Percentiles rank a stretch among this genome's conserved stretches.
Conservation (phyloP, 2,113 vertebrate genomes). For the Lagopus muta region DNA sequence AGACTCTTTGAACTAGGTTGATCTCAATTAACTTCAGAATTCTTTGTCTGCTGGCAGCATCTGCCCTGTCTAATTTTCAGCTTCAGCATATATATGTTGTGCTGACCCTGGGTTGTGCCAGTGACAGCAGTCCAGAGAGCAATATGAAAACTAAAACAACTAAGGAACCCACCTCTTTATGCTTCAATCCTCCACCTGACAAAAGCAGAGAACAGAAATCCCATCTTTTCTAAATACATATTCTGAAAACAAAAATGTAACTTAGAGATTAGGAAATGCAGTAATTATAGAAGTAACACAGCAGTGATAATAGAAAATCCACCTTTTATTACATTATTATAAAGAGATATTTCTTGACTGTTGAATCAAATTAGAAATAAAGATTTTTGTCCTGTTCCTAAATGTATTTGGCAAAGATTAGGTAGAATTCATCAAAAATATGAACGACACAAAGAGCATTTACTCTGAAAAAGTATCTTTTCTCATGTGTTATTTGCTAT, state of each 20-base stretch:
- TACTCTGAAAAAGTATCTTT: background rate
- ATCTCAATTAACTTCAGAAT: background rate
- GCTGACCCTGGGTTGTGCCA: background rate
- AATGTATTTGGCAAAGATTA: background rate
- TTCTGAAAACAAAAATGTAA: background rate
- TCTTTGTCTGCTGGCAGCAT: background rate
- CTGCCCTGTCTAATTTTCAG: background rate
- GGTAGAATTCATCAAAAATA: background rate
- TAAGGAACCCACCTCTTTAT: background rate
- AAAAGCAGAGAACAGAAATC: background rate
- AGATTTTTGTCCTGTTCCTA: background rate
- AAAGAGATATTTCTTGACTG: background rate
- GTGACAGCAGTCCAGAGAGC: background rate
- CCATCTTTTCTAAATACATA: background rate
- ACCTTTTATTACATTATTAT: background rate
- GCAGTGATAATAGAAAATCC: background rate
- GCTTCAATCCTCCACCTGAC: background rate
- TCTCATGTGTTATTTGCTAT: background rate
- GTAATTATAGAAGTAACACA: background rate
- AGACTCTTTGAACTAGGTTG: background rate
- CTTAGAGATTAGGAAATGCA: background rate
- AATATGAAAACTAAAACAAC: background rate
- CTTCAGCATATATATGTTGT: rapidly evolving
- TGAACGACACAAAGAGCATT: background rate
- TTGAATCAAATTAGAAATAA: background rate